These are phyloP conservation scores for Ptiloglossa arizonensis DNA, from an alignment of 1,140 invertebrate genomes.

Conservation along the genomic window DNA sequence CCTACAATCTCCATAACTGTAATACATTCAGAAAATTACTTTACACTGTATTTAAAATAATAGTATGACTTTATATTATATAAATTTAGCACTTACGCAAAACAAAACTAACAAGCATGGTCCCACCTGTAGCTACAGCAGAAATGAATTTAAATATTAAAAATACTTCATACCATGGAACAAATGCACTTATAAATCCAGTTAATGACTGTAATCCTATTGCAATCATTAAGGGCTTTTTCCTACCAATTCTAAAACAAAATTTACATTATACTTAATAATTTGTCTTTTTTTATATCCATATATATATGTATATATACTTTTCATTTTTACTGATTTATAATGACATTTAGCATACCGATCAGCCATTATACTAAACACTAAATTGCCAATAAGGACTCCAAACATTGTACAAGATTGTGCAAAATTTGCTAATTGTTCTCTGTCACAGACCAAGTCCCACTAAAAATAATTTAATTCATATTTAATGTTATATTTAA, in stretches of 20 bases:
- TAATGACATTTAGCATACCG: slow-evolving; percentile 80
- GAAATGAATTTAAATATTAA: slow-evolving; percentile 86
- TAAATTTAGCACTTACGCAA: slow-evolving; percentile 78
- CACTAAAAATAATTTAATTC: slow-evolving; percentile 81
- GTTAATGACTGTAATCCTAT: slow-evolving; percentile 85
- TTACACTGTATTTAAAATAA: neutral
- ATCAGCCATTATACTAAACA: slow-evolving; percentile 89
- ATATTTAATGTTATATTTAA: neutral
- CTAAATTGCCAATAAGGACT: slow-evolving; percentile 87
- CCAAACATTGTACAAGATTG: slow-evolving; percentile 90
- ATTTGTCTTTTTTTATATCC: neutral
- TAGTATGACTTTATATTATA: neutral
- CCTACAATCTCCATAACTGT: slow-evolving; percentile 88
- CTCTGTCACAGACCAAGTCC: slow-evolving; percentile 86
- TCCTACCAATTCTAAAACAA: slow-evolving; percentile 86
- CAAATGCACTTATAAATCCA: slow-evolving; percentile 85
- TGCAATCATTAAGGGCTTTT: slow-evolving; percentile 85
- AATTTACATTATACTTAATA: slow-evolving; percentile 13
- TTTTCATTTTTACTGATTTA: slow-evolving; percentile 1
- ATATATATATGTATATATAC: slow-evolving; percentile 7
- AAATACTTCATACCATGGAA: slow-evolving; percentile 87
- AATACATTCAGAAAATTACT: slow-evolving; percentile 26
- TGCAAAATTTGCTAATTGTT: slow-evolving; percentile 86
- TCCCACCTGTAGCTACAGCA: slow-evolving; percentile 86
- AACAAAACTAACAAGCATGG: slow-evolving; percentile 86